phyloP scores from a whole-genome alignment of 2,113 vertebrate species.

The Mohoua ochrocephala region DNA sequence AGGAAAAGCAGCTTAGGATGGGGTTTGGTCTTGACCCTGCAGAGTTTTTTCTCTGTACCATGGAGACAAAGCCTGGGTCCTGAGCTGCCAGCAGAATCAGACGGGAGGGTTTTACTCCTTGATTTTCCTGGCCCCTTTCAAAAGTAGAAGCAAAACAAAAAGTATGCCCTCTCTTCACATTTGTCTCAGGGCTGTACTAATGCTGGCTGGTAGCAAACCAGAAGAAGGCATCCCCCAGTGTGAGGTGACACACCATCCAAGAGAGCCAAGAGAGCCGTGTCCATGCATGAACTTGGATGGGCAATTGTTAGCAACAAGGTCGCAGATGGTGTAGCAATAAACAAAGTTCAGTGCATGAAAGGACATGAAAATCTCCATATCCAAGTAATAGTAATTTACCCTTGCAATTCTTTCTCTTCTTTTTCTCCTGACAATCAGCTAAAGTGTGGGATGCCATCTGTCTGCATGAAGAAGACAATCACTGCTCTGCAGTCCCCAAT shows the following conservation, averaged over 20 bases:
- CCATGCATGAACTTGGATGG: neutral
- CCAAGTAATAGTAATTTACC: neutral
- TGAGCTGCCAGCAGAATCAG: neutral
- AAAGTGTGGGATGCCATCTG: neutral
- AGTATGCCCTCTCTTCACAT: neutral
- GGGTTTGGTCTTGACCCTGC: fast-evolving
- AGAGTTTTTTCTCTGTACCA: neutral
- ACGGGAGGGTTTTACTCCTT: neutral
- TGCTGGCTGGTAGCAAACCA: neutral
- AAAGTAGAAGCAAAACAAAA: neutral
- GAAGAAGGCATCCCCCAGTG: neutral
- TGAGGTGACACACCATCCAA: neutral
- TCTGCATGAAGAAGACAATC: neutral
- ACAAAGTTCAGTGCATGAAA: neutral
- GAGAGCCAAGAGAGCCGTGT: neutral
- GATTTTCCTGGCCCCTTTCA: neutral
- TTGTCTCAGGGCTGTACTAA: neutral
- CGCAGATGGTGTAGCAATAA: neutral
- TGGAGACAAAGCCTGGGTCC: neutral
- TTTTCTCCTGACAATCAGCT: neutral
- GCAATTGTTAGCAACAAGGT: neutral
- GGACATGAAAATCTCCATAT: neutral
- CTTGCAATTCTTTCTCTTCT: neutral
- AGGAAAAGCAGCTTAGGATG: neutral
- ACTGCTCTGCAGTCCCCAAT: neutral